phyloP scores from a whole-genome alignment of 2,797 vertebrate genomes.

The Tokudaia muenninki region DNA sequence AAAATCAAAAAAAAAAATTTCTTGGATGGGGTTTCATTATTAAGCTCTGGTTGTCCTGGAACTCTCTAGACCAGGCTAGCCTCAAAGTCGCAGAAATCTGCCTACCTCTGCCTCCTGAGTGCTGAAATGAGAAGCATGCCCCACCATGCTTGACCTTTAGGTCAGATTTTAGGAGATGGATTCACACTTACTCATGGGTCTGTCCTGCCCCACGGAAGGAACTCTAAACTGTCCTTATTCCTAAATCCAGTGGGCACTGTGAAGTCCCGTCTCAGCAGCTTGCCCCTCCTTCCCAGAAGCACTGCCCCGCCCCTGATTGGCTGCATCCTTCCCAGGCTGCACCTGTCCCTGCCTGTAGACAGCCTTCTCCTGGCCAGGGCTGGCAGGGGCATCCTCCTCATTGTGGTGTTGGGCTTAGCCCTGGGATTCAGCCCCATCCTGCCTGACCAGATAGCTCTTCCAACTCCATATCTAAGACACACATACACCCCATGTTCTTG shows the following conservation, averaged over 20 bases:
- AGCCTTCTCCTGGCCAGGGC: not conserved
- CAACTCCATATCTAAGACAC: not conserved
- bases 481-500: not conserved
- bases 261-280: too few relatives aligned
- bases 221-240: not conserved
- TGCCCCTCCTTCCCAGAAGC: not conserved
- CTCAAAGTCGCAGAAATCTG: not conserved
- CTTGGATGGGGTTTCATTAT: not conserved
- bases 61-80: not conserved
- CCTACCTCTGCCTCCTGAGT: not conserved
- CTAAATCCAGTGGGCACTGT: not conserved
- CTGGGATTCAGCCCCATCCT: not conserved
- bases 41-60: not conserved
- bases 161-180: not conserved
- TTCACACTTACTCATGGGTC: not conserved
- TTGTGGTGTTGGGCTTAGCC: not conserved
- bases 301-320: too few relatives aligned
- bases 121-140: not conserved
- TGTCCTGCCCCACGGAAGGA: not conserved
- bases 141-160: not conserved
- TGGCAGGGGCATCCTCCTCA: not conserved
- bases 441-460: not conserved
- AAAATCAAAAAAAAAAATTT: not conserved
- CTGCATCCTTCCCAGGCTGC: not conserved
- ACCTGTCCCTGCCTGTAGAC: not conserved